Base-by-base conservation (phyloP, 2,888 invertebrate species). In the Lasioglossum pauxillum region DNA sequence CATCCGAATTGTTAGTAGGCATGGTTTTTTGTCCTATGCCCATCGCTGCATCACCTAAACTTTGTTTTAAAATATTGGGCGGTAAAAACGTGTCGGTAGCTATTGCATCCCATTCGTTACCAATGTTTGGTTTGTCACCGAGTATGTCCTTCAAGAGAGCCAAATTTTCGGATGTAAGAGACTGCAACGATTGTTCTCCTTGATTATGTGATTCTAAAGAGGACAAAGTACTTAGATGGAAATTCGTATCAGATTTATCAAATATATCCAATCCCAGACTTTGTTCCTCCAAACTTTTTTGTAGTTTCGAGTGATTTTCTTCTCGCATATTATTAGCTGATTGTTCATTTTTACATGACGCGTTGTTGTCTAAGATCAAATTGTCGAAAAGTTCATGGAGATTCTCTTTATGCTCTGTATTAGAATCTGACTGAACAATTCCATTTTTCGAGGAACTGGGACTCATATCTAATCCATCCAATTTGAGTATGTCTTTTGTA, bases 11-110 rank as follows among this genome's bases (percentile, higher is more conserved):
- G 46, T 78, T 67, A 82, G 73, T 75, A 23, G 53, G 75, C 10
- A 81, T 80, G 53, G 38, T 84, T 10, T 89, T 91, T 35, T 90
- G 91, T n/a, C 88, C 91, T 67, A 90, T 82, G 10, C 92, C 92
- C 12, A 90, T 83, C 2, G 93, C 87, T 44, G 92, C 94, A 75
- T 94, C 94, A 7, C 94, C 94, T 1, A 95, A 90, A 85, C 94
- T 95, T 84, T 95, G 95, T 79, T 94, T 94, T 71, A 95, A 87
- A 88, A 95, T 94, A 74, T 91, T 93, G 2, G 94, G 91, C 44
- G 95, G 95, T 81, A 95, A 89, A 85, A 95, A 95, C 16, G 94
- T 94, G 60, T 95, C 94, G 10, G 90, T 90, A 5, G 93, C 90
- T 67, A 94, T 87, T 31, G 89, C 71, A 71, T 93, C 93, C 93